Base-by-base conservation (phyloP, 37 sponge, comb jelly and placozoan genomes). In the Amphimedon queenslandica region DNA sequence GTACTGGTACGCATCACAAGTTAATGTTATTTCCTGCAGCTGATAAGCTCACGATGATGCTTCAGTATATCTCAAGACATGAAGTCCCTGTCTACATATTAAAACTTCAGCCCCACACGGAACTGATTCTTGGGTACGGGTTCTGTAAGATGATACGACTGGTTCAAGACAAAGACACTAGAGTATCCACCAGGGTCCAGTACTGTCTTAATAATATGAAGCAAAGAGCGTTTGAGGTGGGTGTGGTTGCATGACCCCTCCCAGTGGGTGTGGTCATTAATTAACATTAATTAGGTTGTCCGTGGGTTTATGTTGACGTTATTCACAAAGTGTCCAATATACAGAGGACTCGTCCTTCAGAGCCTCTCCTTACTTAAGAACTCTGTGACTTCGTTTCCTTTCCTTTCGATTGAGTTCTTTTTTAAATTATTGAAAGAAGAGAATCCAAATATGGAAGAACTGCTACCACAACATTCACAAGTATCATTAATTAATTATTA, bases 311-410 rank as follows among this genome's bases (percentile, higher is more conserved):
- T 82, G 51, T 57, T 40, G 28, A 4, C n/a, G 0, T 10, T 75
- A 3, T 82, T 82, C 56, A 35, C 10, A 2, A 66, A 58, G 24
- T 6, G 57, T n/a, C 53, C 63, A 0, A 1, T 24, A 6, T 43
- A 80, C 38, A 77, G 71, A 25, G 33, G 67, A 25, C 60, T 53
- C n/a, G 69, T 87, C 60, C 67, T 87, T 29, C 73, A 67, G 69
- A 66, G 76, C 34, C 77, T 87, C 63, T 71, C 81, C 29, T 53
- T 82, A 63, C 75, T 88, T n/a, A 73, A 82, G 57, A 63, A 82
- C 24, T 21, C 78, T 64, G 58, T 78, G 37, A 82, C 88, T 0
- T 38, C 56, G 3, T 37, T 81, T 1, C 27, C 56, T 55, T 67
- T 81, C 35, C 42, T 81, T 40, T 37, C 40, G 42, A 25, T 80